phyloP scores from a whole-genome alignment of 30 jellyfish, hydroid and myxozoan genomes.

The Aurelia sp. region DNA sequence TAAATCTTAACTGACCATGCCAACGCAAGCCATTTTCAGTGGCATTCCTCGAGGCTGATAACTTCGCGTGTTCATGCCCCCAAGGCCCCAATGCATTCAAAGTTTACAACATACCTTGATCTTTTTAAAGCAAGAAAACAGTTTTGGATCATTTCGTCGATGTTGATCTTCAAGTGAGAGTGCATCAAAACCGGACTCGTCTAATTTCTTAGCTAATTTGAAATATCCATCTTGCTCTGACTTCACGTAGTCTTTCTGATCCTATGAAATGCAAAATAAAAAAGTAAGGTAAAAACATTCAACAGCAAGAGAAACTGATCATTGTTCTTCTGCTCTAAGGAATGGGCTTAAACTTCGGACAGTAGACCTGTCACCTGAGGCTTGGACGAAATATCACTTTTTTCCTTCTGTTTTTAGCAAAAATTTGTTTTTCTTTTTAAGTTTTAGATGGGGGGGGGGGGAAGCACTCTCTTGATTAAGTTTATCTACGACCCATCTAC shows the following conservation, averaged over 20 bases:
- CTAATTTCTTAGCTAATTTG: constrained; percentile 57
- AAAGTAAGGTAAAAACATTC: too few species aligned
- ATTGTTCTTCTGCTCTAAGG: too few species aligned
- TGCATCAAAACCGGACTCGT: constrained; percentile 58
- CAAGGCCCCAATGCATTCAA: not conserved
- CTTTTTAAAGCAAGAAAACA: constrained; percentile 51
- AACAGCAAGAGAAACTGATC: too few species aligned
- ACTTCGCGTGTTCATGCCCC: too few species aligned
- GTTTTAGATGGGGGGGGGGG: too few species aligned
- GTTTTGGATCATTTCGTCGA: constrained; percentile 59
- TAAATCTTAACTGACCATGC: not conserved
- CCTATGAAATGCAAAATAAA: constrained; percentile 13
- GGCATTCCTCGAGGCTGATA: not conserved
- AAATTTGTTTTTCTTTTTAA: too few species aligned
- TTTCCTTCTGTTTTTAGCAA: too few species aligned
- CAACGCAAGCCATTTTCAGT: not conserved
- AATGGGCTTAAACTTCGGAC: too few species aligned
- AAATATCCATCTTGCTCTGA: constrained; percentile 74
- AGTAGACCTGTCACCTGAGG: too few species aligned
- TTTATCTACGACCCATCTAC: too few species aligned
- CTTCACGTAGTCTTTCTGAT: constrained; percentile 76
- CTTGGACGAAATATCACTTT: too few species aligned
- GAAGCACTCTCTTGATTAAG: too few species aligned
- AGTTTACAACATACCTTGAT: constrained; percentile 35
- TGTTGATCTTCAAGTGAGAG: constrained; percentile 79